Evolutionary conservation across 2,888 invertebrate species (phyloP).

Genomic region (Nymphalis c-album): DNA sequence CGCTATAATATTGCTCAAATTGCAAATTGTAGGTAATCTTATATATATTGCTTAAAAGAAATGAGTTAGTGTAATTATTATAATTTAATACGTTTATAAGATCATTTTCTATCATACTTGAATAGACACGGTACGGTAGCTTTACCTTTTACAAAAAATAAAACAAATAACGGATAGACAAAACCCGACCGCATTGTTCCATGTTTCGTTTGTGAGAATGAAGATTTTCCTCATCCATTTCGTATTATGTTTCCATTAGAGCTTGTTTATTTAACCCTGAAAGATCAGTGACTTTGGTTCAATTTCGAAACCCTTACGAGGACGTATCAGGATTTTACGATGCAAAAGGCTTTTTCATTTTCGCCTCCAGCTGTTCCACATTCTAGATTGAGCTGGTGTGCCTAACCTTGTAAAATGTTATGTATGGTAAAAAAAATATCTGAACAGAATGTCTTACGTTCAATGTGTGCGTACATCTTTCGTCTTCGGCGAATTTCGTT

Average conservation of each 20-base stretch:
- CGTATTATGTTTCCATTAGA: constrained; percentile 72
- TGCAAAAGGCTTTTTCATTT: constrained; percentile 63
- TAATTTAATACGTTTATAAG: neutral
- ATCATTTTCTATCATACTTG: constrained; percentile 2
- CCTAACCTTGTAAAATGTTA: constrained; percentile 46
- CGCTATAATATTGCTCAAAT: no score
- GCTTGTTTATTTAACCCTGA: constrained; percentile 69
- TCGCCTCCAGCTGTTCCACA: constrained; percentile 53
- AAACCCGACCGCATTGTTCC: constrained; percentile 62
- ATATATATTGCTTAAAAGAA: no score
- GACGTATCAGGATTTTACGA: constrained; percentile 61
- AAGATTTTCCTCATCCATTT: constrained; percentile 55
- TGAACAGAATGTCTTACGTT: constrained; percentile 18
- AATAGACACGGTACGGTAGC: constrained; percentile 46
- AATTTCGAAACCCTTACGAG: constrained; percentile 45
- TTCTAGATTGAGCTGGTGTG: constrained; percentile 52
- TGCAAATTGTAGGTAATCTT: no score
- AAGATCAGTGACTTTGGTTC: constrained; percentile 53
- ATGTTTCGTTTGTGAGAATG: constrained; percentile 61
- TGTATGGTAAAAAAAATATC: constrained; percentile 41
- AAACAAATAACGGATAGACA: constrained; percentile 61
- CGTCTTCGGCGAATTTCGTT: constrained; percentile 45
- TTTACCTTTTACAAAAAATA: constrained; percentile 52
- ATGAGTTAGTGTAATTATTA: no score
- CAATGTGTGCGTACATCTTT: constrained; percentile 40